Percentiles rank a stretch among this genome's conserved stretches.
Evolutionary conservation across 2,113 vertebrate species (phyloP).

Genomic region (Rhabdomys dilectus): DNA sequence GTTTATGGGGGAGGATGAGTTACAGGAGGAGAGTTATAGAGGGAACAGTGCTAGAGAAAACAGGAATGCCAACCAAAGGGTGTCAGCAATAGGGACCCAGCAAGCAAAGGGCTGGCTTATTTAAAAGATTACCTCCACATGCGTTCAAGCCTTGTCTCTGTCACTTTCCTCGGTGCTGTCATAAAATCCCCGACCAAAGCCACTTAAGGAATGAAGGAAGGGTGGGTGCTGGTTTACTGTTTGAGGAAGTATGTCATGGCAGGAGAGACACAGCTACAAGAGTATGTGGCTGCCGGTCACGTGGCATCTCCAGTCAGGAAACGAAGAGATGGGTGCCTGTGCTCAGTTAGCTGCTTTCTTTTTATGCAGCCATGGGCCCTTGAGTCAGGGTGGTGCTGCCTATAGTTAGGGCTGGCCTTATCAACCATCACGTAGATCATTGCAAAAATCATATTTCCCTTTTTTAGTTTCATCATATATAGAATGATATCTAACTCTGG

Average conservation of each 20-base stretch:
- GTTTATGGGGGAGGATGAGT: not conserved
- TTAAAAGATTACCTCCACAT: not conserved
- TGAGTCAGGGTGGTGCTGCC: too few species aligned
- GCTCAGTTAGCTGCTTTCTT: not conserved
- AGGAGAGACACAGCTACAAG: not conserved
- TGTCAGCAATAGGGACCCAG: not conserved
- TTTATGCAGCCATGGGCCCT: not conserved
- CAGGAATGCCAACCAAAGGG: not conserved
- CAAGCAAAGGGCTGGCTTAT: not conserved
- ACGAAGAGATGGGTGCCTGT: not conserved
- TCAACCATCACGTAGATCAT: not conserved
- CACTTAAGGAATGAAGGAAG: not conserved
- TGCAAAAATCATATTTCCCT: not conserved
- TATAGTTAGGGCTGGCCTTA: not conserved
- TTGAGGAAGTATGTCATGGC: not conserved
- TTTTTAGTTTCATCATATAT: not conserved
- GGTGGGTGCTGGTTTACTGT: not conserved
- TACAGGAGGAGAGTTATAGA: not conserved
- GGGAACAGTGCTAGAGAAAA: not conserved
- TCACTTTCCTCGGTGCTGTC: not conserved
- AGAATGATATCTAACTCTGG: not conserved
- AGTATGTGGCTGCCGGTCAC: not conserved
- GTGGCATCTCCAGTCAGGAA: not conserved
- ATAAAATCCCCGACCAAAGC: not conserved
- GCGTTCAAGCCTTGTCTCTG: not conserved